Conservation (phyloP, 2,888 invertebrate genomes). For the Cepaea hortensis region DNA sequence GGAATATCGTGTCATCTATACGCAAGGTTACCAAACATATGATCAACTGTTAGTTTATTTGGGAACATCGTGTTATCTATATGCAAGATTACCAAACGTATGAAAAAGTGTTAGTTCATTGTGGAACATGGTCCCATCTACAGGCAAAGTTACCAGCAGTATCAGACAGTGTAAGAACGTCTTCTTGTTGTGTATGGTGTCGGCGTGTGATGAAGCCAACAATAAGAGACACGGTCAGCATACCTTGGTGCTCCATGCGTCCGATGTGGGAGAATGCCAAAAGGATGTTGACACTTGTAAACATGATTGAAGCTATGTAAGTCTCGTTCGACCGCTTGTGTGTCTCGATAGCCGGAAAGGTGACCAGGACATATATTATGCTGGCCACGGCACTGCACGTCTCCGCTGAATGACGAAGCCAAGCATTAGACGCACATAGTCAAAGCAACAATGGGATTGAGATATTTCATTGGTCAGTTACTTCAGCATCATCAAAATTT, state of each 20-base stretch:
- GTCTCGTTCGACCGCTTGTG: background rate
- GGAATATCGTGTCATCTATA: background rate
- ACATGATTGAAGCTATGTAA: background rate
- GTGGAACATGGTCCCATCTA: too few relatives aligned
- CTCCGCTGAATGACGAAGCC: background rate
- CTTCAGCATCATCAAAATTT: too few relatives aligned
- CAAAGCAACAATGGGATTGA: background rate
- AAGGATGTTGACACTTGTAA: background rate
- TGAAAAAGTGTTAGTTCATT: too few relatives aligned
- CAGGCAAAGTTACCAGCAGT: too few relatives aligned
- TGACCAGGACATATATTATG: background rate
- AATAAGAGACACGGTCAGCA: too few relatives aligned
- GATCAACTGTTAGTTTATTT: too few relatives aligned
- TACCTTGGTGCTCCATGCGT: background rate
- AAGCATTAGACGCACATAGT: background rate
- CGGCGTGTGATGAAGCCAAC: too few relatives aligned
- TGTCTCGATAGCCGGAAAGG: background rate
- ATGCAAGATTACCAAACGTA: too few relatives aligned
- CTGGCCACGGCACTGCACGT: slow-evolving; percentile 14
- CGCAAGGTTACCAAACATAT: too few relatives aligned
- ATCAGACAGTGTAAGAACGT: too few relatives aligned
- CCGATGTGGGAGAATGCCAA: background rate
- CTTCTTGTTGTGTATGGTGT: too few relatives aligned
- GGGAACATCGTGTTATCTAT: too few relatives aligned
- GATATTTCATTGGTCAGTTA: background rate